Evolutionary conservation across 2,888 invertebrate genomes (phyloP), one percentile per base, ranked within the genome.

Genomic region (Ichneumoninae sp.): DNA sequence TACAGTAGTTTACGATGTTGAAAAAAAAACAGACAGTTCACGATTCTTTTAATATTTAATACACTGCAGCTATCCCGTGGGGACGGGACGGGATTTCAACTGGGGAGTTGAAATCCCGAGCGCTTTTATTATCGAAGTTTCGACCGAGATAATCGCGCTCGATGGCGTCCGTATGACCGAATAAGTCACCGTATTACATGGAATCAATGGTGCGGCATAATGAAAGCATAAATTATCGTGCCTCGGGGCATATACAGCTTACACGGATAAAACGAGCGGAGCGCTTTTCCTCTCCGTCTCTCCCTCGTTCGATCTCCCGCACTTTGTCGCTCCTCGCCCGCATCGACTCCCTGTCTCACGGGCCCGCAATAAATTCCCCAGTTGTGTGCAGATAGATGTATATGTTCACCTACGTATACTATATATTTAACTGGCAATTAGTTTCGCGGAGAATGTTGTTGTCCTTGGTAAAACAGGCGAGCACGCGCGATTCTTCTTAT

Each of bases 371-470:
- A 88, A 88, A 88, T 88, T 87, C 81, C 62, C 85, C 83, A 74
- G 82, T 83, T 84, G 86, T 88, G 82, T 87, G 87, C 86, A 86
- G 85, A 88, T 76, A 86, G 72, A 86, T 85, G 78, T 75, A 84
- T 52, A 65, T 52, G 57, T 86, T 85, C 80, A 84, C 75, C 84
- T 82, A 82, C 83, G 65, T 85, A 80, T 87, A 86, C 88, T 87
- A 90, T 91, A 90, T 91, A 91, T 92, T 92, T 91, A 92, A 87
- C 89, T 90, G 91, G 92, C 93, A 93, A 93, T 93, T 93, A 93
- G 93, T 92, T 92, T 92, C 86, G 89, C 89, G 89, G 93, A 93
- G 93, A 93, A 93, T 93, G 93, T 93, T 92, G 93, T 91, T 91
- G 92, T 92, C 93, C 93, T 93, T 93, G 93, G 91, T 90, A 82